Conservation (phyloP, 2,113 vertebrate genomes). For the Scomber colias region DNA sequence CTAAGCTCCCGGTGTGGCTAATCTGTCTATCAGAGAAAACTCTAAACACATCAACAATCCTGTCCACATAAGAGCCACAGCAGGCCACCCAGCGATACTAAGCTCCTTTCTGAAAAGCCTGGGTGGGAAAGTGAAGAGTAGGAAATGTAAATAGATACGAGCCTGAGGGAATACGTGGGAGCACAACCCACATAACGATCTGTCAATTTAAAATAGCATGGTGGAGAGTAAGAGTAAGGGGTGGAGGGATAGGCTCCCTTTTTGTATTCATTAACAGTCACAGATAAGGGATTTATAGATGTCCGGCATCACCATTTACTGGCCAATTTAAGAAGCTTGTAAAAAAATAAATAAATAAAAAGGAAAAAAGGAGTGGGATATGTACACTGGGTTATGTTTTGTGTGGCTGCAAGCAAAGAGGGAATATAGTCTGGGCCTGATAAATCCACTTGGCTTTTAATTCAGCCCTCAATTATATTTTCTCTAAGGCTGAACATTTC, state of each 20-base stretch:
- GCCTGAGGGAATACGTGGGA: slow-evolving; percentile 70
- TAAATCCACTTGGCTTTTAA: slow-evolving; percentile 32
- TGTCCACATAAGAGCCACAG: slow-evolving; percentile 44
- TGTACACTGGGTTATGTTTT: slow-evolving; percentile 24
- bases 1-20: slow-evolving; percentile 47
- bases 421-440: slow-evolving; percentile 5
- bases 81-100: slow-evolving; percentile 39
- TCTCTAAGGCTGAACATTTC: slow-evolving; percentile 46
- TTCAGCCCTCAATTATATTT: slow-evolving; percentile 48
- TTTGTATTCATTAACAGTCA: slow-evolving; percentile 62
- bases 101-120: slow-evolving; percentile 43
- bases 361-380: not conserved
- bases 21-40: slow-evolving; percentile 31
- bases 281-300: slow-evolving; percentile 48
- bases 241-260: slow-evolving; percentile 39
- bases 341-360: slow-evolving; percentile 26
- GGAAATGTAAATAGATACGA: slow-evolving; percentile 77
- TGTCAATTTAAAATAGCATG: slow-evolving; percentile 74
- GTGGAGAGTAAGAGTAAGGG: slow-evolving; percentile 54
- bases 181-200: slow-evolving; percentile 69
- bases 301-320: slow-evolving; percentile 52
- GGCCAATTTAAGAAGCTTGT: slow-evolving; percentile 49
- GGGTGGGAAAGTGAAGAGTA: slow-evolving; percentile 48
- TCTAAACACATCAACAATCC: slow-evolving; percentile 40
- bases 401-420: not conserved